phyloP scores from a whole-genome alignment of 2,113 vertebrate species.

The Toxotes jaculatrix region DNA sequence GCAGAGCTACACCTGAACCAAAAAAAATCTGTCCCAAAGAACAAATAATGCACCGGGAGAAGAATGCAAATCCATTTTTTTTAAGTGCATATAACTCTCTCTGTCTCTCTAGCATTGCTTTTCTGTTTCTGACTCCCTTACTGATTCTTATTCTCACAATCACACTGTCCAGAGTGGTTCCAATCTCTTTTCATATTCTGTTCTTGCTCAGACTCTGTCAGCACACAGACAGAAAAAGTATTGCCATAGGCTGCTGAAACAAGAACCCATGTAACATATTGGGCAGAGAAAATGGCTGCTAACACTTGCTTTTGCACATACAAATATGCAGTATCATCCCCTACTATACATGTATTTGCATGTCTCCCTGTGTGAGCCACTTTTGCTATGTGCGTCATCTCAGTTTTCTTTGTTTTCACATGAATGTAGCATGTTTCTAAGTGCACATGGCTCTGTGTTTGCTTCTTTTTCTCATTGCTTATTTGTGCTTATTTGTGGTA shows the following conservation, averaged over 20 bases:
- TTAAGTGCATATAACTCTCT: slow-evolving; percentile 16
- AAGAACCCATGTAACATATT: slow-evolving; percentile 11
- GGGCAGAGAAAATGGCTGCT: slow-evolving; percentile 9
- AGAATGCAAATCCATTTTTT: slow-evolving; percentile 20
- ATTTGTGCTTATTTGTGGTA: slow-evolving; percentile 16
- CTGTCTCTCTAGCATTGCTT: not conserved
- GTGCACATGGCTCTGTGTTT: slow-evolving; percentile 4
- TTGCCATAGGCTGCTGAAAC: slow-evolving; percentile 17
- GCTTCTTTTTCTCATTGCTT: slow-evolving; percentile 18
- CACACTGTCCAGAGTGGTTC: slow-evolving; percentile 20
- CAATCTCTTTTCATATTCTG: slow-evolving; percentile 50
- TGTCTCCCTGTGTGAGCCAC: not conserved
- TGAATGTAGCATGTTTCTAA: not conserved
- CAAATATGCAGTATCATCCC: not conserved
- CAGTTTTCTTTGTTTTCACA: slow-evolving; percentile 1
- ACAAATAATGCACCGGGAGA: slow-evolving; percentile 37
- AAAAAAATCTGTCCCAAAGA: not conserved
- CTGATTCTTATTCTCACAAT: slow-evolving; percentile 42
- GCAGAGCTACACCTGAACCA: slow-evolving; percentile 45
- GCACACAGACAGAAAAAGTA: slow-evolving; percentile 9
- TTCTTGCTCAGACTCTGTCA: slow-evolving; percentile 37
- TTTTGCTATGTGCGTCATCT: slow-evolving; percentile 10
- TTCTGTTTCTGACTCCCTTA: slow-evolving; percentile 24
- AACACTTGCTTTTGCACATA: not conserved
- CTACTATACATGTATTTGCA: not conserved